Base-by-base conservation (phyloP, 1,140 invertebrate species). In the Cydia strobilella region DNA sequence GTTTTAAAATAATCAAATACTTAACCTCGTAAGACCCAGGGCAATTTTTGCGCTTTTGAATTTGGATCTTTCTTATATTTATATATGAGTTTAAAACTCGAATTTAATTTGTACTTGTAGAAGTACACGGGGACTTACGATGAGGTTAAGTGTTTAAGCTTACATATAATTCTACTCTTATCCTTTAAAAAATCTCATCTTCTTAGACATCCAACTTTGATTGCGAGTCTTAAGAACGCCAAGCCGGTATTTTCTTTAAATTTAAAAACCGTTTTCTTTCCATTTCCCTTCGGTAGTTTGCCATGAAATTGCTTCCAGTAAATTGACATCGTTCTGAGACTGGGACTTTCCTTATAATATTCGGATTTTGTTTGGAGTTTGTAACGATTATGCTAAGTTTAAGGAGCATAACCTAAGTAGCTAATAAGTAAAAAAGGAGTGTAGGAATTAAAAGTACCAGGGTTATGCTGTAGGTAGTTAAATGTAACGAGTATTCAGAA, bases 211-310 rank as follows among this genome's bases (percentile, higher is more conserved):
- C 10, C 12, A 51, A 23, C 20, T 59, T 59, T 59, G 18, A 59
- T 59, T 59, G 27, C 65, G 27, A n/a, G 63, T 13, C n/a, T 39
- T 7, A 6, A 18, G 23, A 35, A 31, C 63, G 65, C 65, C 12
- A 0, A 63, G 27, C 35, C 35, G 65, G 65, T 69, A 35, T 69
- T 69, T 69, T 69, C 65, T 69, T 69, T 69, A 69, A 69, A 69
- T 69, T 69, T 69, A 69, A 69, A 69, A 69, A 69, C 65, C 65
- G 42, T 69, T 69, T 69, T 69, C 65, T 69, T 69, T 69, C 65
- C 65, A 69, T 69, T 69, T 69, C 65, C 65, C 65, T 69, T 69
- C 65, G 65, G 65, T 69, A 69, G 65, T 69, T 69, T 39, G 65
- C 65, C 65, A 35, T 35, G 65, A 69, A 69, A 69, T 69, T 69